Base-by-base conservation (phyloP, 2,888 invertebrate species). In the Drosophila meridiana region DNA sequence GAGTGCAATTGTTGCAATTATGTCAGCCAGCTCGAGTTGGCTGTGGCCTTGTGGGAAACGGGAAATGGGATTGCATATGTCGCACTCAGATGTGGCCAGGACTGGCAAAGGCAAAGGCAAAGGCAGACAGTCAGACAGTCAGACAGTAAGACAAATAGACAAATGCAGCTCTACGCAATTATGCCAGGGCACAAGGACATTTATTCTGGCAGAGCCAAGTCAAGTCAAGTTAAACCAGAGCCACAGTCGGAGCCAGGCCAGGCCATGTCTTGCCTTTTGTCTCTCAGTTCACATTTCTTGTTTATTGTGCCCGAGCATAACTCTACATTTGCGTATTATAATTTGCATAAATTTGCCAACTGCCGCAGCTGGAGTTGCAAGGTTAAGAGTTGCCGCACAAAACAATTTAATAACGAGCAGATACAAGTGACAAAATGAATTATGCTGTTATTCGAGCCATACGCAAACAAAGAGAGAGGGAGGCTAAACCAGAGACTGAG, bases 391-490 rank as follows among this genome's bases (percentile, higher is more conserved):
- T 75, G 84, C 38, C 58, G 67, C 75, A 69, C 73, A 82, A 87
- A 87, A 89, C 90, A 85, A 85, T 85, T 85, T 85, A 85, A 85
- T 85, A 85, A 85, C 85, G 68, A 85, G 70, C 80, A 79, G 77
- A 85, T 85, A 85, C 88, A 88, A 85, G 85, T 89, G 85, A 85
- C 85, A 89, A 89, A 85, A 90, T 85, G 85, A 85, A 88, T 85
- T 85, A 85, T 85, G 83, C 90, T 85, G 90, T 89, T 85, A 76
- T 85, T 82, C 76, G 56, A 83, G 83, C 62, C 52, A 32, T 52
- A 59, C 68, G 74, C 63, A 63, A 59, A 71, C 61, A 72, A 6
- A 14, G 6, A 36, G 0, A 4, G 20, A 1, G 52, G 0, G 8
- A 1, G 20, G 20, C 20, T 20, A 20, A 20, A 20, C 20, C 20